Evolutionary conservation across 2,797 vertebrate genomes (phyloP), one percentile per base, ranked within the genome.

Genomic region (Phaenicophaeus curvirostris): DNA sequence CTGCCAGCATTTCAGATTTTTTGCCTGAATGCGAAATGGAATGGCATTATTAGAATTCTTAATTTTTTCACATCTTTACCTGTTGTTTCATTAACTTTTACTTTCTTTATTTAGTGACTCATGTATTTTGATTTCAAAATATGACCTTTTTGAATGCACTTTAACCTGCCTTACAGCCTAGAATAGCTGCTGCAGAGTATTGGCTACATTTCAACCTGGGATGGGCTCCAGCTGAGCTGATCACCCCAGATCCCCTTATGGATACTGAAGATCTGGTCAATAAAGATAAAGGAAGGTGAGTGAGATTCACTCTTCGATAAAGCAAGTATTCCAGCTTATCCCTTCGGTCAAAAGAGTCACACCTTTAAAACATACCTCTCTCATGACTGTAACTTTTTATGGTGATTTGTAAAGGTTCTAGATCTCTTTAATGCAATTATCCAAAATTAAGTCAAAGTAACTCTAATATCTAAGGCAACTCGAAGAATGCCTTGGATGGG

Each of bases 11-110:
- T 55, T 85, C 44, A 82, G 13, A 63, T 76, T 90, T 90, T 88
- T 55, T 95, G 66, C 59, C 25, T 78, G 69, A 93, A 75, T 79
- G 73, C n/a, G 82, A 86, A 89, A 63, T 63, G 37, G 15, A 79
- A 30, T 53, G 48, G 8, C 41, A 54, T 71, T 76, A 59, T 78
- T 67, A 73, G 27, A 41, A 10, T 39, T 48, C 31, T 84, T 75
- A 55, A 66, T 79, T 82, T 41, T 79, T 82, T 71, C 46, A 57
- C 21, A 39, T 46, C 37, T 89, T 85, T 87, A 11, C 33, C 30
- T 82, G 55, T 82, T 85, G 15, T 24, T 87, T 82, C 84, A 54
- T 25, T 62, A 15, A 21, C 25, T 9, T 31, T 42, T 85, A 19
- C 11, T 3, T 65, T 74, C 24, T 82, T 88, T 68, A 13, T 80